phyloP scores from a whole-genome alignment of 2,888 invertebrate genomes.

The Molorchus minor region DNA sequence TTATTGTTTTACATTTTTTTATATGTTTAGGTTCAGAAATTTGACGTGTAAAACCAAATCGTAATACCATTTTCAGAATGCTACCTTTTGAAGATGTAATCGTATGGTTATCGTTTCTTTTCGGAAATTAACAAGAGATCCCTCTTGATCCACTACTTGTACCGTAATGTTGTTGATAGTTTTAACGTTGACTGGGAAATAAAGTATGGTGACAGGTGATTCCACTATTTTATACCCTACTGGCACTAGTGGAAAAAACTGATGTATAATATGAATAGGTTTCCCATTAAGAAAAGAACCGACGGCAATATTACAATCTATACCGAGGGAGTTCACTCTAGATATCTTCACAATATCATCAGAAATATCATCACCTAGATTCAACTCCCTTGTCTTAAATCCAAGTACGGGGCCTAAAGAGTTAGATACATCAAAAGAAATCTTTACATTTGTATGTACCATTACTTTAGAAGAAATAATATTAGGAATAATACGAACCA shows the following conservation, averaged over 20 bases:
- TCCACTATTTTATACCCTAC: conserved; percentile 32
- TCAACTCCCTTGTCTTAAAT: not conserved
- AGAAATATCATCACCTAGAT: not conserved
- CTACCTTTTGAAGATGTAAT: not conserved
- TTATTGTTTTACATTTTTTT: too few species aligned
- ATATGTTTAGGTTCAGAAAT: too few species aligned
- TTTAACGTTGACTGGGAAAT: conserved; percentile 13
- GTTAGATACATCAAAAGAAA: not conserved
- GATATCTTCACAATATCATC: not conserved
- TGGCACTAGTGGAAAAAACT: conserved; percentile 26
- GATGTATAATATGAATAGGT: conserved; percentile 16
- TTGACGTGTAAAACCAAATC: not conserved
- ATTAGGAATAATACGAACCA: not conserved
- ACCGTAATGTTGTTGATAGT: not conserved
- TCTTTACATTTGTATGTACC: not conserved
- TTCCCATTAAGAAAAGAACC: not conserved
- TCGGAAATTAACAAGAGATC: not conserved
- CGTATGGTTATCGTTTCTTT: not conserved
- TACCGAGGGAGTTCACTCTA: not conserved
- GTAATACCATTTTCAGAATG: not conserved
- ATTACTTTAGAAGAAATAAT: not conserved
- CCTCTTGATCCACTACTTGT: not conserved
- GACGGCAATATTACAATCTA: not conserved
- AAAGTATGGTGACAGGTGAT: conserved; percentile 14
- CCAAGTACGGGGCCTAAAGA: not conserved